Base-by-base conservation (phyloP, 2,797 vertebrate species). In the Danio choprae region DNA sequence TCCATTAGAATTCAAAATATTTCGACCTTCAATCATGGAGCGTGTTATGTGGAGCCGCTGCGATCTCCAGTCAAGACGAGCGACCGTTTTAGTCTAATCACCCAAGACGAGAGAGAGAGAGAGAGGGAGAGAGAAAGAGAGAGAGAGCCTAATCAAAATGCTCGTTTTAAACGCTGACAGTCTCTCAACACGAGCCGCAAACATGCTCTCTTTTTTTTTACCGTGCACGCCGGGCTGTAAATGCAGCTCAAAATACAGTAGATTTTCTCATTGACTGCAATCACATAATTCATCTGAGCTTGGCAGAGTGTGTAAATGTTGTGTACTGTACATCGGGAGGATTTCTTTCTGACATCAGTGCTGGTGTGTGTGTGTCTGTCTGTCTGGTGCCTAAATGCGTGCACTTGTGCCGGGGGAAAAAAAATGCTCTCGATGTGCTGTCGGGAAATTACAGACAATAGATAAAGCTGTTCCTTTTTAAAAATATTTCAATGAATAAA, bases 1-100 rank as follows among this genome's bases (percentile, higher is more conserved):
- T 96, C 96, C 96, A 98, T 99, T 99, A 99, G 97, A 98, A 99
- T 99, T 99, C 97, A 98, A 99, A 99, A 99, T 99, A 99, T 99
- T 99, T 98, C 97, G 96, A 99, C 97, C 98, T 98, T 99, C 97
- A 99, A 98, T 99, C 97, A 99, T 96, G 88, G 95, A 96, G 96
- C 96, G 95, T 96, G 96, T 98, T 98, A 98, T 98, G 96, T 97
- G 95, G 96, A 96, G 96, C 96, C 95, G 95, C 95, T 94, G 96
- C 93, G 96, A 98, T 99, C 97, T 98, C 95, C 96, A 99, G 97
- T 98, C 96, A 97, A 98, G 97, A 98, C 96, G 97, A 97, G 95
- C 92, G 96, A 96, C 96, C 96, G 90, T 98, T 99, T 98, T 97
- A 96, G 96, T 97, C 96, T 98, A 99, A 99, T 99, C 98, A 99